phyloP scores from a whole-genome alignment of 2,113 vertebrate genomes.

The Calyptomena viridis region DNA sequence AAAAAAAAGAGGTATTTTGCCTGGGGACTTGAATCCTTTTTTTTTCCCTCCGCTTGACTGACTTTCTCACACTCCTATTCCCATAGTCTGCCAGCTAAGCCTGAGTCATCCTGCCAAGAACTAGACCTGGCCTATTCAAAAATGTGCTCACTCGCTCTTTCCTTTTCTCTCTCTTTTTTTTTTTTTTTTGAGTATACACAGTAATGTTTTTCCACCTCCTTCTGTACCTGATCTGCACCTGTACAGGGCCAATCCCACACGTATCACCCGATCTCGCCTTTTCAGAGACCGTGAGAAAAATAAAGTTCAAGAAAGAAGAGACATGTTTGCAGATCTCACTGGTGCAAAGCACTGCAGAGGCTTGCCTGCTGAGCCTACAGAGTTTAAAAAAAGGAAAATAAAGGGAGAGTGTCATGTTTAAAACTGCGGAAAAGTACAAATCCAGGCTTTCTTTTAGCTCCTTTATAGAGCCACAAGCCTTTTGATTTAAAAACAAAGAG shows the following conservation, averaged over 20 bases:
- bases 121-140: constrained; percentile 73
- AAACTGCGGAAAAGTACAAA: constrained; percentile 6
- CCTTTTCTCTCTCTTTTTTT: not conserved
- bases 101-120: constrained; percentile 80
- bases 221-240: constrained; percentile 84
- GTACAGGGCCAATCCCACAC: constrained; percentile 77
- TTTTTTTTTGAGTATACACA: constrained; percentile 24
- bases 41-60: constrained; percentile 76
- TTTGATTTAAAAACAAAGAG: not conserved
- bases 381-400: constrained; percentile 10
- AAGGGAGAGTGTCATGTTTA: constrained; percentile 46
- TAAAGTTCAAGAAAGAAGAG: constrained; percentile 71
- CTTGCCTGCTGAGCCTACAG: constrained; percentile 53
- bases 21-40: constrained; percentile 30
- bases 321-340: constrained; percentile 46
- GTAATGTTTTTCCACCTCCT: constrained; percentile 63
- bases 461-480: not conserved
- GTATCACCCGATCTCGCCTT: constrained; percentile 79
- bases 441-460: constrained; percentile 1
- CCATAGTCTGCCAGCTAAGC: constrained; percentile 77
- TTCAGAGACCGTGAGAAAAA: constrained; percentile 84
- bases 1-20: constrained; percentile 35
- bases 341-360: constrained; percentile 42
- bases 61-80: constrained; percentile 95
- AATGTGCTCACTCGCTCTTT: constrained; percentile 17